These are phyloP conservation scores for Furnarius figulus DNA, from an alignment of 2,113 vertebrate species.

Conservation along the genomic window DNA sequence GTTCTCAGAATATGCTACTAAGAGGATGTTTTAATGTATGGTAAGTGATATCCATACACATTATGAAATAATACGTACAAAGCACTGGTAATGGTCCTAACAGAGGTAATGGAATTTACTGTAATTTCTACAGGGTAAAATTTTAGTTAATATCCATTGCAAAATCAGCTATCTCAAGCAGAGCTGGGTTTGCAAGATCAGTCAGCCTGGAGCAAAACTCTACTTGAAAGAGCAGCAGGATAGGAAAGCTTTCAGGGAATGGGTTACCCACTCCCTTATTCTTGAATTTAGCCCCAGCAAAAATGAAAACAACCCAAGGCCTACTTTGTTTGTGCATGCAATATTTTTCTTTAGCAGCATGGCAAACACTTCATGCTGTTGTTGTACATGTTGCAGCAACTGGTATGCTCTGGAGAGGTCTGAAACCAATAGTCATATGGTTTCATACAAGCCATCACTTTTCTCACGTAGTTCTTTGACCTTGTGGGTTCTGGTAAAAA, in stretches of 20 bases:
- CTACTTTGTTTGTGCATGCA: neutral
- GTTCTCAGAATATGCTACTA: neutral
- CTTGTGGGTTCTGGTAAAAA: neutral
- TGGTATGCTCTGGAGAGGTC: neutral
- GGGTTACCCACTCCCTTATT: neutral
- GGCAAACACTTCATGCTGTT: neutral
- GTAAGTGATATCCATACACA: neutral
- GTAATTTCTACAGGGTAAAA: constrained; percentile 20
- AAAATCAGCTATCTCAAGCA: constrained; percentile 24
- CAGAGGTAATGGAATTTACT: constrained; percentile 27
- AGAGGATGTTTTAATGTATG: neutral
- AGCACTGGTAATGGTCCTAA: neutral
- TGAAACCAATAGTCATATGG: fast-evolving
- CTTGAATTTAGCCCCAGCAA: neutral
- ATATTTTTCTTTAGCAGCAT: neutral
- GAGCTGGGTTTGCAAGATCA: constrained; percentile 19
- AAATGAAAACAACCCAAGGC: neutral
- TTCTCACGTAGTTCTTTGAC: neutral
- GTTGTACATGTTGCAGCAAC: neutral
- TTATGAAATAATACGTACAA: neutral
- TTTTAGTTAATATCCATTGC: constrained; percentile 33
- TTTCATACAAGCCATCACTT: neutral
- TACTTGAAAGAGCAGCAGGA: constrained; percentile 1
- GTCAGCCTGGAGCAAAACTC: constrained; percentile 5
- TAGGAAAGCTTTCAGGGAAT: neutral